Conservation (phyloP, 2,797 vertebrate species). For the Tarsius wallacei region DNA sequence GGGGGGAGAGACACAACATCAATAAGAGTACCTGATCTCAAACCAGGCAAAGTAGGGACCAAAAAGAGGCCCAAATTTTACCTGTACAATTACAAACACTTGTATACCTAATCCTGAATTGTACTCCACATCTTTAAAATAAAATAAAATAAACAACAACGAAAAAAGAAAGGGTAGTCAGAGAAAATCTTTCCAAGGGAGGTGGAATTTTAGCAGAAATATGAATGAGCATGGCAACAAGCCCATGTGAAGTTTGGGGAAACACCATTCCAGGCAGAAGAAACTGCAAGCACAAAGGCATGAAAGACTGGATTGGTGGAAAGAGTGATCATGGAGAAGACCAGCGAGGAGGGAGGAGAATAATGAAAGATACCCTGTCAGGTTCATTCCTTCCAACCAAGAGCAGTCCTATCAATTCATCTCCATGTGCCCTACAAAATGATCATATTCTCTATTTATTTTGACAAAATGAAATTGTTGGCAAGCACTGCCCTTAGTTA, state of each 20-base stretch:
- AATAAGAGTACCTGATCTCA: no score
- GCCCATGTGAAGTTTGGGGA: background rate
- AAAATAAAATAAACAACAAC: no score
- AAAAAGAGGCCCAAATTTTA: no score
- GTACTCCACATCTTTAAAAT: no score
- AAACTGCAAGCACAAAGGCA: background rate
- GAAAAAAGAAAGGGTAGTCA: background rate
- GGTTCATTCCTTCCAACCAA: background rate
- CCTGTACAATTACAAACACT: no score
- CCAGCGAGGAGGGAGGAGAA: background rate
- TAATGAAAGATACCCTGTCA: no score
- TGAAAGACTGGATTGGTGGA: no score
- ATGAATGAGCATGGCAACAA: background rate
- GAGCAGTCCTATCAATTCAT: background rate
- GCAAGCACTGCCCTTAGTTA: background rate
- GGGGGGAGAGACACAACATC: no score
- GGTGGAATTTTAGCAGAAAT: background rate
- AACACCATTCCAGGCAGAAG: accelerated
- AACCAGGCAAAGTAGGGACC: no score
- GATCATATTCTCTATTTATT: background rate
- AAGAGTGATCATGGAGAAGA: accelerated
- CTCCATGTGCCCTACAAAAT: no score
- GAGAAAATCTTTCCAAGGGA: background rate
- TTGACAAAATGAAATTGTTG: background rate
- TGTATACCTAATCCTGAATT: no score